phyloP scores from a whole-genome alignment of 2,797 vertebrate genomes.

The Myotis daubentonii region DNA sequence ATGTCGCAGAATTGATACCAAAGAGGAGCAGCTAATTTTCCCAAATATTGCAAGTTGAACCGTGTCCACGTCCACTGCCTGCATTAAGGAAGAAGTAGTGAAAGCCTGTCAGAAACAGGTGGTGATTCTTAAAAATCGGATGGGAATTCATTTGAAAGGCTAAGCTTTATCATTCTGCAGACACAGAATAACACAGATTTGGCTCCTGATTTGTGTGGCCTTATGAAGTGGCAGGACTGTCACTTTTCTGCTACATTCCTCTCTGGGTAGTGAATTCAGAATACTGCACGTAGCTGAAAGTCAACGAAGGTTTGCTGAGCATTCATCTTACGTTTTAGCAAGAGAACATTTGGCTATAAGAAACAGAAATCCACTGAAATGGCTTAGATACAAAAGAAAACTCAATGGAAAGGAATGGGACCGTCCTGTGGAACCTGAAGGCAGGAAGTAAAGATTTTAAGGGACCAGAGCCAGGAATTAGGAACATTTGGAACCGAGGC shows the following conservation, averaged over 20 bases:
- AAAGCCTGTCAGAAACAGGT: background rate
- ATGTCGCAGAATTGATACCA: background rate
- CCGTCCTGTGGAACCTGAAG: background rate
- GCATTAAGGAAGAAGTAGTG: background rate
- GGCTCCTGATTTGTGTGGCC: accelerated
- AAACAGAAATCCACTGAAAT: slow-evolving; percentile 7
- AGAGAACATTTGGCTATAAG: background rate
- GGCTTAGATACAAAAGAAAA: background rate
- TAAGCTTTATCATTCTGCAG: background rate
- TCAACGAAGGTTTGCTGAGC: background rate
- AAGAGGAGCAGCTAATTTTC: background rate
- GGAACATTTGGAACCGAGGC: background rate
- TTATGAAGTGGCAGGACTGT: background rate
- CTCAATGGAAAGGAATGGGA: background rate
- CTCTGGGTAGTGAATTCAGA: background rate
- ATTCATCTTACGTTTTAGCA: background rate
- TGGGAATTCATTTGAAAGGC: background rate
- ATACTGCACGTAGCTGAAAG: background rate
- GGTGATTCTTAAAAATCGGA: background rate
- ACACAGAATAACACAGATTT: background rate
- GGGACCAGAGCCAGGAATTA: background rate
- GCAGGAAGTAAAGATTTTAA: background rate
- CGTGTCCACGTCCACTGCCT: background rate
- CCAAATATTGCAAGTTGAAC: background rate
- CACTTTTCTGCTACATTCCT: background rate